A percentile compares a stretch with the other conserved stretches of the same genome.
Evolutionary conservation across 2,113 vertebrate genomes (phyloP).

Genomic region (Athene cunicularia): DNA sequence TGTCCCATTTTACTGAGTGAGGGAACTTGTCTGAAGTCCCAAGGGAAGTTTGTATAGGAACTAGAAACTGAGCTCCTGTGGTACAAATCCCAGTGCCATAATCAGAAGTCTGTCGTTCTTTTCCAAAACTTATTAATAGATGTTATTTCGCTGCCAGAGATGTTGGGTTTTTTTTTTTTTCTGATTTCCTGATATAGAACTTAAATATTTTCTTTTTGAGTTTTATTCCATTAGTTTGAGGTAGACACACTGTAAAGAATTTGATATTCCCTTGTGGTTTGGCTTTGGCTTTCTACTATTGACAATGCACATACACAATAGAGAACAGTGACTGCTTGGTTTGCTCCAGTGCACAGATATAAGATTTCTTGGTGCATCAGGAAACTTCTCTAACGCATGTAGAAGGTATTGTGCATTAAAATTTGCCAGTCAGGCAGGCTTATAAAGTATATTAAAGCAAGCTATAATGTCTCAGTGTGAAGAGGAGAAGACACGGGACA

Average conservation of each 20-base stretch:
- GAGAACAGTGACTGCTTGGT: not conserved
- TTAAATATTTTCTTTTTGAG: not conserved
- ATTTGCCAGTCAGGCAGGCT: not conserved
- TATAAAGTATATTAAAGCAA: not conserved
- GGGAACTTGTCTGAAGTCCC: not conserved
- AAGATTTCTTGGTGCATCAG: not conserved
- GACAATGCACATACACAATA: not conserved
- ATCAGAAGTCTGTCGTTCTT: not conserved
- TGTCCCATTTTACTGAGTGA: not conserved
- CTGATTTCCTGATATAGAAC: not conserved
- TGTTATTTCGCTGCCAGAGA: not conserved
- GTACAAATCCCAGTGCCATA: not conserved
- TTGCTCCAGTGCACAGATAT: not conserved
- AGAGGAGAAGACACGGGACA: not conserved
- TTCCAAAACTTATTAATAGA: not conserved
- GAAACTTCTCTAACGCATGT: not conserved
- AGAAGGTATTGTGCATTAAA: not conserved
- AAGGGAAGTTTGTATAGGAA: not conserved
- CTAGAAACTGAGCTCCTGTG: not conserved
- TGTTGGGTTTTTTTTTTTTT: not conserved
- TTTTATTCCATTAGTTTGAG: not conserved
- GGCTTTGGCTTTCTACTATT: not conserved
- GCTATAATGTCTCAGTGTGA: not conserved
- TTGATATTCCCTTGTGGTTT: not conserved
- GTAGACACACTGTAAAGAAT: not conserved